Evolutionary conservation across 2,888 invertebrate genomes (phyloP).

Genomic region (Erebia palarica): DNA sequence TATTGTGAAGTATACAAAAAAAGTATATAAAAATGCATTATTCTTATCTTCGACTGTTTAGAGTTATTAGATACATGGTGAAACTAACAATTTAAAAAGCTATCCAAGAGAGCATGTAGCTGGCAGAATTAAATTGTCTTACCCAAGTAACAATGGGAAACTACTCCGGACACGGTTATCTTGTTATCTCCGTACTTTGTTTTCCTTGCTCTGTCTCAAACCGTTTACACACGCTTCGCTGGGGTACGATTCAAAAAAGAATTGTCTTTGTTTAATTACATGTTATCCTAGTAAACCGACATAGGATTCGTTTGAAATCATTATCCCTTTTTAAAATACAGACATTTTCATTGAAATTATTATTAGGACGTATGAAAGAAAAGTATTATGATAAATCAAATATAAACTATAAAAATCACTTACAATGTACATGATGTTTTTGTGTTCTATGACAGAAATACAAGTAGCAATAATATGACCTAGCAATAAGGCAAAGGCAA

Average conservation of each 20-base stretch:
- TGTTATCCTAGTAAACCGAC: background rate
- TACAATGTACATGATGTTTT: too few species aligned
- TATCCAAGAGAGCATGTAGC: slow-evolving; percentile 57
- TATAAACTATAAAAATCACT: too few species aligned
- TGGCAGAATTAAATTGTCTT: slow-evolving; percentile 74
- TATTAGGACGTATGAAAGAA: too few species aligned
- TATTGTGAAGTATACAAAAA: background rate
- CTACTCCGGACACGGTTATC: slow-evolving; percentile 64
- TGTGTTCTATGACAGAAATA: too few species aligned
- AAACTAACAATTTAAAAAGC: slow-evolving; percentile 26
- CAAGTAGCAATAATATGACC: background rate
- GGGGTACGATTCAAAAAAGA: slow-evolving; percentile 31
- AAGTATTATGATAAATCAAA: too few species aligned
- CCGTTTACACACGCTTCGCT: slow-evolving; percentile 37
- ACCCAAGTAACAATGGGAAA: slow-evolving; percentile 66
- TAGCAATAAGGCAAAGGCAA: background rate
- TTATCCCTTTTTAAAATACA: background rate
- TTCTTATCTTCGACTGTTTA: background rate
- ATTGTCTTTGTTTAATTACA: slow-evolving; percentile 30
- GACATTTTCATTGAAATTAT: background rate
- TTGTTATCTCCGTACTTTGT: slow-evolving; percentile 66
- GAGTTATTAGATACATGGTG: background rate
- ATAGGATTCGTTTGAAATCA: background rate
- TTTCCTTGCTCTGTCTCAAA: slow-evolving; percentile 44
- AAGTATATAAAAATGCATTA: background rate